Evolutionary conservation across 2,797 vertebrate genomes (phyloP).

Genomic region (Gymnopithys bicolor): DNA sequence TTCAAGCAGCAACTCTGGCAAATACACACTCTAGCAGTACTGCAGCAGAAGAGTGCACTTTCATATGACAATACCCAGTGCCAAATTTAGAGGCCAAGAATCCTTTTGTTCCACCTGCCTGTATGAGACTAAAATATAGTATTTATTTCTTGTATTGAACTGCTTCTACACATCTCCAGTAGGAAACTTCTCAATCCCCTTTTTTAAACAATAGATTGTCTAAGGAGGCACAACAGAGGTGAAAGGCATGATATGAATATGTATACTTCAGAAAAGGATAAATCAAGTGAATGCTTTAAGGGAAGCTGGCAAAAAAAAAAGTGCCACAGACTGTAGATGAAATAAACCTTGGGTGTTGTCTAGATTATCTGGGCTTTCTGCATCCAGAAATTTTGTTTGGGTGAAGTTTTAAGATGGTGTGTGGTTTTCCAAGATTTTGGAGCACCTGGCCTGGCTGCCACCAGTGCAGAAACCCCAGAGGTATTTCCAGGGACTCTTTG

Average conservation of each 20-base stretch:
- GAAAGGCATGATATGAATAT: neutral
- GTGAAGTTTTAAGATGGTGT: neutral
- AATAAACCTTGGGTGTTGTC: neutral
- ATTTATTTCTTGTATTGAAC: neutral
- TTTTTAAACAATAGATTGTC: neutral
- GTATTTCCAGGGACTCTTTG: neutral
- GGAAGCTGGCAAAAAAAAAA: neutral
- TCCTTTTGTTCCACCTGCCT: slow-evolving; percentile 17
- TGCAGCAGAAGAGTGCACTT: neutral
- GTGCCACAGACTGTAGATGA: neutral
- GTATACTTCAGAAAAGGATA: neutral
- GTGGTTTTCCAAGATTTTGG: neutral
- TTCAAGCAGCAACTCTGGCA: slow-evolving; percentile 55
- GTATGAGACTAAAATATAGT: neutral
- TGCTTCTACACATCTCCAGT: neutral
- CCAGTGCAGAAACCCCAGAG: neutral
- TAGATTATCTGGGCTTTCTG: fast-evolving
- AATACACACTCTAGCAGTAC: slow-evolving; percentile 14
- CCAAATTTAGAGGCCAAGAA: slow-evolving; percentile 26
- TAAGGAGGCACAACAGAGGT: neutral
- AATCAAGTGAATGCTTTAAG: neutral
- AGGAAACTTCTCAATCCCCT: neutral
- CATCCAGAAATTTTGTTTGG: neutral
- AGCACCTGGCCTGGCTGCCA: neutral
- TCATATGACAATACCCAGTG: neutral